Evolutionary conservation across 2,797 vertebrate genomes (phyloP), one percentile per base, ranked within the genome.

Genomic region (Buceros bicornis): DNA sequence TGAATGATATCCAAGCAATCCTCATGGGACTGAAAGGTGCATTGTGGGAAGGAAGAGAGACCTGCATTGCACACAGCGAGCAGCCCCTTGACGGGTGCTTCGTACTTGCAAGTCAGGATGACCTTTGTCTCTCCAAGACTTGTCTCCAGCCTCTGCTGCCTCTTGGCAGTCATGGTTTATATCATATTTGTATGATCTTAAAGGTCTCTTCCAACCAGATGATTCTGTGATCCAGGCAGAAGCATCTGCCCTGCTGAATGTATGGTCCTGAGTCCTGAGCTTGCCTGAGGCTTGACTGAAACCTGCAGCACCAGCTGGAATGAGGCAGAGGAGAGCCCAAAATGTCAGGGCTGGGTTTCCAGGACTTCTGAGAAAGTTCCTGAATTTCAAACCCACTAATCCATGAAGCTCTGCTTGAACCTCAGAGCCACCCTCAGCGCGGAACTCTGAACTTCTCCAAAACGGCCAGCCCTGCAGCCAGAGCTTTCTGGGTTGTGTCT

Each of bases 11-110:
- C 20, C 10, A 26, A 54, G 7, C 9, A 20, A 24, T 31, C 33
- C 74, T 13, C 7, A 5, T 2, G 35, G 60, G n/a, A 54, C 26
- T 37, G 56, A 54, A 54, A 45, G 6, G 11, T 26, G 29, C 29
- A 53, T 25, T 1, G 4, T 5, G 24, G 48, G 53, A 56, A 64
- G 16, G 17, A 60, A 35, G 6, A 42, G 35, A 78, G 65, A 19
- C 13, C n/a, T 10, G 2, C 14, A 8, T 2, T 22, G 58, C 8
- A 4, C 40, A 5, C 11, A 45, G 51, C 0, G 7, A 53, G 17
- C 8, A 5, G 37, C 26, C 18, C 20, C 21, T 79, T 19, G 15
- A 8, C 0, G 4, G 35, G 7, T 8, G 13, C 2, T 31, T 33
- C 42, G n/a, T 26, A 18, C 13, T 20, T 13, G 12, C 43, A 54